phyloP scores from a whole-genome alignment of 2,797 vertebrate genomes.

The Periophthalmus magnuspinnatus region DNA sequence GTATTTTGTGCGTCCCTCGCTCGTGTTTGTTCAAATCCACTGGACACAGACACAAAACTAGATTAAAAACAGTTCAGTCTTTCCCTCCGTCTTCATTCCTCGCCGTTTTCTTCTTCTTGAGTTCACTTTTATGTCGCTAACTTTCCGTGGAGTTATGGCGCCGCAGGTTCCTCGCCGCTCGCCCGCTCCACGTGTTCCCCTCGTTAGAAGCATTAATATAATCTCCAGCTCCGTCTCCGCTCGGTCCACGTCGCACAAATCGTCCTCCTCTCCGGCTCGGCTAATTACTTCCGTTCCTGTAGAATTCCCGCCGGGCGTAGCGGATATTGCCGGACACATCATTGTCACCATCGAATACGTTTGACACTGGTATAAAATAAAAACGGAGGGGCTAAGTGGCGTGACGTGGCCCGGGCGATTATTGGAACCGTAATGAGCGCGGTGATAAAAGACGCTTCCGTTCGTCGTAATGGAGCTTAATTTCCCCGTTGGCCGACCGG shows the following conservation, averaged over 20 bases:
- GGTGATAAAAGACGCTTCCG: constrained; percentile 70
- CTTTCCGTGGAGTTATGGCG: constrained; percentile 44
- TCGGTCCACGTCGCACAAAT: constrained; percentile 58
- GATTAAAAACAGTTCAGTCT: too few species aligned
- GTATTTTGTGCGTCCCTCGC: too few species aligned
- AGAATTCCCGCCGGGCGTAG: constrained; percentile 58
- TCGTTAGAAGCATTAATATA: constrained; percentile 71
- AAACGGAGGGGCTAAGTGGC: constrained; percentile 69
- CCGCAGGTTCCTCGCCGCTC: constrained; percentile 47
- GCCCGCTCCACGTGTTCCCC: constrained; percentile 36
- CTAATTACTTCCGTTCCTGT: constrained; percentile 73
- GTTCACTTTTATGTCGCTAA: not conserved
- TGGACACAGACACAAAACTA: too few species aligned
- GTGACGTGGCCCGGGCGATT: constrained; percentile 65
- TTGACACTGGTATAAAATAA: constrained; percentile 70
- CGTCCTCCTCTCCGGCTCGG: constrained; percentile 41
- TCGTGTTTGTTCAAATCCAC: too few species aligned
- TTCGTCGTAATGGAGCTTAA: constrained; percentile 70
- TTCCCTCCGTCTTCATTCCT: not conserved
- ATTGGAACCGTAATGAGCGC: constrained; percentile 67
- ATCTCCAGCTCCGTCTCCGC: constrained; percentile 53
- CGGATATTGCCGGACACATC: constrained; percentile 63
- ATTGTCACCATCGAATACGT: constrained; percentile 65
- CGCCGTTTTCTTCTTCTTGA: not conserved
- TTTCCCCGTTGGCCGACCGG: constrained; percentile 69